phyloP scores from a whole-genome alignment of 2,888 invertebrate species.

The Alcis repandata region DNA sequence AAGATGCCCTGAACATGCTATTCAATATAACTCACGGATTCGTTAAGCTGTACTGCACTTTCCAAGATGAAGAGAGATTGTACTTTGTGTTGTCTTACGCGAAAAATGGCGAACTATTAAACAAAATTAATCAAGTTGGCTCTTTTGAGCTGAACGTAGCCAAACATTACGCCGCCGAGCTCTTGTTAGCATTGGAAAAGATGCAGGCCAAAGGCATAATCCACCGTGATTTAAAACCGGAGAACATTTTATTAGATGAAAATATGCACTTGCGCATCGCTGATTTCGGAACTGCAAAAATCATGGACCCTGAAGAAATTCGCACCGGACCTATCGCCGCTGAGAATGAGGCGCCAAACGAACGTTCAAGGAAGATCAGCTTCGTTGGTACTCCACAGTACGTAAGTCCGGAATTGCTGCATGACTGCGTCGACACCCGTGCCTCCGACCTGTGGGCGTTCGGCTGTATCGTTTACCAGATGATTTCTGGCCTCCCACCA shows the following conservation, averaged over 20 bases:
- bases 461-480: slow-evolving; percentile 98
- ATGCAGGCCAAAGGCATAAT: slow-evolving; percentile 95
- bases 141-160: slow-evolving; percentile 96
- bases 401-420: slow-evolving; percentile 98
- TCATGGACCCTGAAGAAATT: slow-evolving; percentile 85
- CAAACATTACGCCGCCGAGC: slow-evolving; percentile 97
- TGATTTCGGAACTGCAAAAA: slow-evolving; percentile 98
- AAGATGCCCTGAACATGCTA: slow-evolving; percentile 95
- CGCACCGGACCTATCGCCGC: slow-evolving; percentile 55
- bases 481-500: slow-evolving; percentile 97
- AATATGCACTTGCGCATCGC: slow-evolving; percentile 98
- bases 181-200: slow-evolving; percentile 96
- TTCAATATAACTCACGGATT: slow-evolving; percentile 94
- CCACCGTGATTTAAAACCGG: slow-evolving; percentile 98
- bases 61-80: slow-evolving; percentile 96
- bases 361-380: slow-evolving; percentile 90
- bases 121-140: slow-evolving; percentile 96
- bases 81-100: slow-evolving; percentile 99
- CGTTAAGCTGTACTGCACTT: slow-evolving; percentile 97
- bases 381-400: slow-evolving; percentile 99
- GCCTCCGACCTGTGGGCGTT: slow-evolving; percentile 98
- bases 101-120: slow-evolving; percentile 96
- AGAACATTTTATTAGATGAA: slow-evolving; percentile 98
- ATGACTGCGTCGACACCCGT: slow-evolving; percentile 90
- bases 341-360: slow-evolving; percentile 73